A percentile compares a stretch with the other conserved stretches of the same genome.
These are phyloP conservation scores for Diorhabda elongata DNA, from an alignment of 1,140 invertebrate species.

Conservation along the genomic window DNA sequence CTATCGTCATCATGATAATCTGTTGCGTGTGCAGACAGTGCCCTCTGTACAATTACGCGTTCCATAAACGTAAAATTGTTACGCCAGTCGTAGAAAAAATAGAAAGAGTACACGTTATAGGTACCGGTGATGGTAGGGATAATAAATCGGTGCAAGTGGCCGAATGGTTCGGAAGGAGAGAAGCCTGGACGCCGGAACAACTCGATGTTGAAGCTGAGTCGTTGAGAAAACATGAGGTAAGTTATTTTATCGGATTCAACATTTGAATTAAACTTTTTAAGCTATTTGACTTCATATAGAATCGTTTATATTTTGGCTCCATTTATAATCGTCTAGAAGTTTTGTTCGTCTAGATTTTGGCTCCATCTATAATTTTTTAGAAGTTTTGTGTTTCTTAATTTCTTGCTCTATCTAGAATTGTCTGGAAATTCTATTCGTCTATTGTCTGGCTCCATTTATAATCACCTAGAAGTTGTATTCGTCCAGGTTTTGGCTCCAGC, in stretches of 20 bases:
- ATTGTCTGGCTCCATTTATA: no score
- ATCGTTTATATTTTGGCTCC: no score
- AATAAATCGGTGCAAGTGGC: constrained; percentile 67
- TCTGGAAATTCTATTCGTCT: no score
- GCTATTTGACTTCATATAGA: no score
- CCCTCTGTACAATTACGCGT: constrained; percentile 62
- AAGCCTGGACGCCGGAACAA: constrained; percentile 47
- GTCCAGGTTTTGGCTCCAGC: no score
- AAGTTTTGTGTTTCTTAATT: no score
- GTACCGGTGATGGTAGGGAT: constrained; percentile 54
- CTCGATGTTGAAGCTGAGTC: constrained; percentile 61
- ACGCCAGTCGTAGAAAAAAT: constrained; percentile 32
- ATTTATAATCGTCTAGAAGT: no score
- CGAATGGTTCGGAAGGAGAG: constrained; percentile 61
- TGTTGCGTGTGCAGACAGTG: constrained; percentile 79
- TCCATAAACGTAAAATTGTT: constrained; percentile 43
- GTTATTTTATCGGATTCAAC: not conserved
- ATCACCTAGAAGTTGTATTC: no score
- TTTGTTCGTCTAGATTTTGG: no score
- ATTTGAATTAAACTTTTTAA: no score
- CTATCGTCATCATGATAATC: constrained; percentile 66
- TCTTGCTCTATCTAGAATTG: no score
- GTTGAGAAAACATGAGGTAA: constrained; percentile 61
- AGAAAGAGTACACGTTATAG: constrained; percentile 25
- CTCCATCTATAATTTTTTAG: no score